phyloP scores from a whole-genome alignment of 2,797 vertebrate genomes.

The Diceros bicornis region DNA sequence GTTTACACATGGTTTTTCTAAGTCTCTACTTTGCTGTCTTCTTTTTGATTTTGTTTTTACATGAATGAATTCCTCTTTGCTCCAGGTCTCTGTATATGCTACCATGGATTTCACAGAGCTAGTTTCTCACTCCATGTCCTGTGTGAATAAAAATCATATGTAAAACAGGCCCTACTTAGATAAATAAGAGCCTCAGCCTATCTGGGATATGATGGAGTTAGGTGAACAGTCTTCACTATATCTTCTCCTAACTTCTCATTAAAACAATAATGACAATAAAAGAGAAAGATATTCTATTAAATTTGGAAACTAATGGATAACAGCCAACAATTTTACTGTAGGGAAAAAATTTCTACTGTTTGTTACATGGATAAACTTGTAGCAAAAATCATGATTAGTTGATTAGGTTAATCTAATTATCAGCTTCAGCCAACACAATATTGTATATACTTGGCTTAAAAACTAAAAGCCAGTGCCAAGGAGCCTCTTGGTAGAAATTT shows the following conservation, averaged over 20 bases:
- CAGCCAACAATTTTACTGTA: not conserved
- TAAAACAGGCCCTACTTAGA: not conserved
- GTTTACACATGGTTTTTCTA: not conserved
- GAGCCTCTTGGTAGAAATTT: not conserved
- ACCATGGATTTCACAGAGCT: not conserved
- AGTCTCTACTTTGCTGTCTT: not conserved
- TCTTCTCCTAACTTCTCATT: not conserved
- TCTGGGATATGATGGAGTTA: not conserved
- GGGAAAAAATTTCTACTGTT: not conserved
- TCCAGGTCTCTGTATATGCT: not conserved
- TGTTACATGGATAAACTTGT: not conserved
- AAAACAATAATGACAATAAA: conserved; percentile 17
- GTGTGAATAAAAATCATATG: not conserved
- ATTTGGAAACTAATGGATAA: not conserved
- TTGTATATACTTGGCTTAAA: not conserved
- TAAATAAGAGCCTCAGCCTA: not conserved
- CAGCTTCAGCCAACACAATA: not conserved
- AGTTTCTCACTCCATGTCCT: not conserved
- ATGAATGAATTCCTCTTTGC: not conserved
- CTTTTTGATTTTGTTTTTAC: conserved; percentile 44
- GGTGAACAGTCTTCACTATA: not conserved
- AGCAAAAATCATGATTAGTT: not conserved
- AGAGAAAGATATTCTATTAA: not conserved
- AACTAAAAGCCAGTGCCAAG: not conserved
- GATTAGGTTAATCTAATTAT: not conserved